Conservation (phyloP, 2,113 vertebrate genomes). For the Strix uralensis region DNA sequence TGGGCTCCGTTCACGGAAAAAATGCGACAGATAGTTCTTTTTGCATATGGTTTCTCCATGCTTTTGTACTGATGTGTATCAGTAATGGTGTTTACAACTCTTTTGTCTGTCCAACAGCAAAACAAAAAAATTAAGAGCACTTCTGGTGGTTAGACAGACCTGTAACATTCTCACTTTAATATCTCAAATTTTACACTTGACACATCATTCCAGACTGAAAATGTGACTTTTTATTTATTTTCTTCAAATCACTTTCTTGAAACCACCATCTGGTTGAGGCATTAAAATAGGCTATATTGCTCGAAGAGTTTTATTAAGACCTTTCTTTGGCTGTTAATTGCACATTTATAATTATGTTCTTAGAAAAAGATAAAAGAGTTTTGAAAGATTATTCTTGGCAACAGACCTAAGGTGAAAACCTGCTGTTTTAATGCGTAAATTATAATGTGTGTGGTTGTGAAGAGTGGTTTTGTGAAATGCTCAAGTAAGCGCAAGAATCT, state of each 20-base stretch:
- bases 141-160: not conserved
- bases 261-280: slow-evolving; percentile 29
- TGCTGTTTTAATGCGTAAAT: slow-evolving; percentile 74
- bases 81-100: slow-evolving; percentile 17
- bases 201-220: not conserved
- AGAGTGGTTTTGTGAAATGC: slow-evolving; percentile 59
- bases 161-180: not conserved
- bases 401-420: slow-evolving; percentile 67
- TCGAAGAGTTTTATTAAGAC: slow-evolving; percentile 45
- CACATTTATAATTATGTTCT: slow-evolving; percentile 70
- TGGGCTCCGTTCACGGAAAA: slow-evolving; percentile 28
- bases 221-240: slow-evolving; percentile 35
- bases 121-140: not conserved
- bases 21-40: slow-evolving; percentile 22
- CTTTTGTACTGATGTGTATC: slow-evolving; percentile 26
- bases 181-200: slow-evolving; percentile 37
- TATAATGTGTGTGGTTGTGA: slow-evolving; percentile 65
- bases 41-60: slow-evolving; percentile 17
- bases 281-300: slow-evolving; percentile 37
- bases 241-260: slow-evolving; percentile 14
- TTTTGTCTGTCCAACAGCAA: slow-evolving; percentile 4
- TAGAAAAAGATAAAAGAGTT: slow-evolving; percentile 64
- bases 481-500: slow-evolving; percentile 53
- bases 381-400: slow-evolving; percentile 72
- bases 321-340: slow-evolving; percentile 60